Conservation (phyloP, 2,113 vertebrate species). For the Mola mola region DNA sequence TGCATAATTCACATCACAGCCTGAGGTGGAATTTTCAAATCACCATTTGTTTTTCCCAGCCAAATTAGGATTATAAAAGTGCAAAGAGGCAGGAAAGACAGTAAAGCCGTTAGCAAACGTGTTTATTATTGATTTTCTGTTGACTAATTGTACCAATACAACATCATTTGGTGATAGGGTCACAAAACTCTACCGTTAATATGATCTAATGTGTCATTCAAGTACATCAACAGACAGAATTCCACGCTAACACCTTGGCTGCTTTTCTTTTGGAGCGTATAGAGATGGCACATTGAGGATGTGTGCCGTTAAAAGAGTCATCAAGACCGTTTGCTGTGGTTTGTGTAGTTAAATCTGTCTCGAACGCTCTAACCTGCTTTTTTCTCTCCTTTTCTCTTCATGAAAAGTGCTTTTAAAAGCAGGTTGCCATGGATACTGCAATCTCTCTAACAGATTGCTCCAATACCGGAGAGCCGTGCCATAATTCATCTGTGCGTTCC, state of each 20-base stretch:
- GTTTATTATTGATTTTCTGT: no score
- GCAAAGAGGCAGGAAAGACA: not conserved
- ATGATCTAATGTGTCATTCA: no score
- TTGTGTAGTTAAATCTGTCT: constrained; percentile 32
- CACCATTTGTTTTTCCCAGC: not conserved
- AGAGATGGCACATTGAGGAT: no score
- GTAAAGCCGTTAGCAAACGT: no score
- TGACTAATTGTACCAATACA: no score
- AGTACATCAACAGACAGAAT: no score
- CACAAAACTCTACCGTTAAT: no score
- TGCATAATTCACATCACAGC: no score
- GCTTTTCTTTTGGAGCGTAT: not conserved
- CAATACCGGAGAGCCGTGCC: constrained; percentile 46
- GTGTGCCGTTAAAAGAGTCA: no score
- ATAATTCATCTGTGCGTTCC: constrained; percentile 61
- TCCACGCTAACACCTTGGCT: not conserved
- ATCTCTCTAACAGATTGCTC: constrained; percentile 67
- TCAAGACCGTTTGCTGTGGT: constrained; percentile 43
- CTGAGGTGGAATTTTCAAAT: not conserved
- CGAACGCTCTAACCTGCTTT: constrained; percentile 39
- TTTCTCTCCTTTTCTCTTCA: constrained; percentile 41
- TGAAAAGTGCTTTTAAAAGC: constrained; percentile 73
- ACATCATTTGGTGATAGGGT: no score
- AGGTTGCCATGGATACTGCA: constrained; percentile 75
- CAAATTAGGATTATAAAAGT: no score